Evolutionary conservation across 2,888 invertebrate species (phyloP).

Genomic region (Rhogogaster chlorosoma): DNA sequence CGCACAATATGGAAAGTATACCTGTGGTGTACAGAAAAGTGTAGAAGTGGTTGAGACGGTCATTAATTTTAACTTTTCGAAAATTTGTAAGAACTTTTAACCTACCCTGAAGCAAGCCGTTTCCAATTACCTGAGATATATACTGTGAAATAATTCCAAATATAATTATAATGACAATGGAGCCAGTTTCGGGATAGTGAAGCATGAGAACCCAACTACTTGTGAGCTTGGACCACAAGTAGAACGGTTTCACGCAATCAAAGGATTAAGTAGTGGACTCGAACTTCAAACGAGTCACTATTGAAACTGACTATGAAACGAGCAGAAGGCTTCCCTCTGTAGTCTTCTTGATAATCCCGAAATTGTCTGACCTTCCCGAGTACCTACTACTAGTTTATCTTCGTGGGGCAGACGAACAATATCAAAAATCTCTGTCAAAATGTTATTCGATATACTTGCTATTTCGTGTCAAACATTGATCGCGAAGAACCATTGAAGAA

Average conservation of each 20-base stretch:
- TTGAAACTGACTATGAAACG: not conserved
- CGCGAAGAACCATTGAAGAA: not conserved
- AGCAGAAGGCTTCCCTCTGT: not conserved
- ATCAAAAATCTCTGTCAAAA: not conserved
- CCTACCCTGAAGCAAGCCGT: not conserved
- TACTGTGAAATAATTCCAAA: not conserved
- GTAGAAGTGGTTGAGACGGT: not conserved
- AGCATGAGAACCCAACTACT: slow-evolving; percentile 19
- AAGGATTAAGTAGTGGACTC: slow-evolving; percentile 1
- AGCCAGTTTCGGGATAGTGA: not conserved
- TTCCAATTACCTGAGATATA: not conserved
- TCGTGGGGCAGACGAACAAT: not conserved
- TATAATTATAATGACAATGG: slow-evolving; percentile 47
- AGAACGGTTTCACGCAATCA: not conserved
- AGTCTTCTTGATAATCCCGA: not conserved
- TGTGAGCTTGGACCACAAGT: not conserved
- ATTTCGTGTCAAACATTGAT: not conserved
- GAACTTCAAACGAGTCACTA: not conserved
- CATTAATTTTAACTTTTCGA: not conserved
- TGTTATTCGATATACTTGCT: not conserved
- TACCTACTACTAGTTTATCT: not conserved
- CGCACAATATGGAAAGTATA: not conserved
- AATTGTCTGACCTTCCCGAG: not conserved
- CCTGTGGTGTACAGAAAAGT: not conserved
- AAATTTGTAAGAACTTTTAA: not conserved